These are phyloP conservation scores for Rhamnusium bicolor DNA, from an alignment of 2,888 invertebrate species.

Conservation along the genomic window DNA sequence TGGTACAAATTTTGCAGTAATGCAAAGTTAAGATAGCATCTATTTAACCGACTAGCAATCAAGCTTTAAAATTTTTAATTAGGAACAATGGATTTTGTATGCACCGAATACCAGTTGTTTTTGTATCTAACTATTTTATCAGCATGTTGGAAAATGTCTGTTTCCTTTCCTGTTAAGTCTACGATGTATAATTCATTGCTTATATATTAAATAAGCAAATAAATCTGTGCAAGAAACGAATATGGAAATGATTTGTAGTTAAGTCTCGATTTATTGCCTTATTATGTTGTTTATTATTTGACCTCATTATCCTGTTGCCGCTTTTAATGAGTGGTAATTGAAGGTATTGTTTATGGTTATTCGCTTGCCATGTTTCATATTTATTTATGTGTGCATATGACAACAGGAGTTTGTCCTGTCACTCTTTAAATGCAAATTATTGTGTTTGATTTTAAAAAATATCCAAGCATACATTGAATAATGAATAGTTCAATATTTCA, in stretches of 20 bases:
- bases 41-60: too few relatives aligned
- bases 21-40: too few relatives aligned
- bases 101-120: too few relatives aligned
- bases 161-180: background rate
- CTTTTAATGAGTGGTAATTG: conserved; percentile 59
- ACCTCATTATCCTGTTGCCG: conserved; percentile 56
- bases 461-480: conserved; percentile 50
- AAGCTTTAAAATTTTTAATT: too few relatives aligned
- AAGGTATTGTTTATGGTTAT: conserved; percentile 58
- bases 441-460: conserved; percentile 57
- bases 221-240: conserved; percentile 44
- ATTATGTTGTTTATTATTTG: conserved; percentile 61
- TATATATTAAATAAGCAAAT: conserved; percentile 46
- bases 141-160: too few relatives aligned
- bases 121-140: too few relatives aligned
- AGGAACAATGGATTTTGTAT: too few relatives aligned
- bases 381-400: conserved; percentile 58
- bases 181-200: conserved; percentile 43
- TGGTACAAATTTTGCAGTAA: too few relatives aligned
- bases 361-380: conserved; percentile 60
- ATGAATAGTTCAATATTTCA: conserved; percentile 49
- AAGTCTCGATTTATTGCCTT: conserved; percentile 57
- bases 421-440: conserved; percentile 57
- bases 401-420: conserved; percentile 57
- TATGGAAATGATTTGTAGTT: conserved; percentile 56